Percentiles rank a stretch among this genome's conserved stretches.
Evolutionary conservation across 2,797 vertebrate genomes (phyloP).

Genomic region (Menidia menidia): DNA sequence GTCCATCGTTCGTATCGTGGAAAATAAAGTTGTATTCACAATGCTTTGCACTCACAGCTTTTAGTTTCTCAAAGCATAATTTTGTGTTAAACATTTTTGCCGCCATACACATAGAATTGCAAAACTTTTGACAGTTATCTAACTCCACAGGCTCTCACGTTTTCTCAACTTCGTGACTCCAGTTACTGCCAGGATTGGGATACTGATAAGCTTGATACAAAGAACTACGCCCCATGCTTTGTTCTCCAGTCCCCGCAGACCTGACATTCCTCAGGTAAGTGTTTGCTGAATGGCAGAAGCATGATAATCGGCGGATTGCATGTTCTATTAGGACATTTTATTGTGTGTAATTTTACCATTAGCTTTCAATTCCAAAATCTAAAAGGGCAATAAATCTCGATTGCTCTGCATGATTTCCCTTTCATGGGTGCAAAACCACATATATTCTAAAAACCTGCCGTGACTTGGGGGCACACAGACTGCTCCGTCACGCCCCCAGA

Average conservation of each 20-base stretch:
- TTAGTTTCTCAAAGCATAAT: too few relatives aligned
- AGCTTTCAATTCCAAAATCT: slow-evolving; percentile 20
- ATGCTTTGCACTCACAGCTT: too few relatives aligned
- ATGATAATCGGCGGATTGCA: slow-evolving; percentile 16
- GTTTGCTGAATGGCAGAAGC: slow-evolving; percentile 7
- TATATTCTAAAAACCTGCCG: slow-evolving; percentile 6
- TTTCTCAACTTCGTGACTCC: slow-evolving; percentile 15
- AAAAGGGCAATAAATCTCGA: slow-evolving; percentile 41
- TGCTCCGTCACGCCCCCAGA: slow-evolving; percentile 2
- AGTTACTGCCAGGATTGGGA: background rate
- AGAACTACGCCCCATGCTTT: background rate
- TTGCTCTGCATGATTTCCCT: slow-evolving; percentile 36
- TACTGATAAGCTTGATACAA: background rate
- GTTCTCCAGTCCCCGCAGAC: slow-evolving; percentile 3
- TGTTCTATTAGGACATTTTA: slow-evolving; percentile 19
- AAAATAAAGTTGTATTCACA: too few relatives aligned
- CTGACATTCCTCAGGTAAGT: background rate
- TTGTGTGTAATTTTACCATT: slow-evolving; percentile 19
- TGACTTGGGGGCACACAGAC: background rate
- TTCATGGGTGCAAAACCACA: slow-evolving; percentile 29
- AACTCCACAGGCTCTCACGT: background rate
- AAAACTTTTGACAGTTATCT: background rate
- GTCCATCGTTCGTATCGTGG: too few relatives aligned
- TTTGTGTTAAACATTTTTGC: too few relatives aligned
- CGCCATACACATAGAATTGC: too few relatives aligned